These are phyloP conservation scores for Brachyrhaphis roseni DNA, from an alignment of 2,797 vertebrate species.

Conservation along the genomic window DNA sequence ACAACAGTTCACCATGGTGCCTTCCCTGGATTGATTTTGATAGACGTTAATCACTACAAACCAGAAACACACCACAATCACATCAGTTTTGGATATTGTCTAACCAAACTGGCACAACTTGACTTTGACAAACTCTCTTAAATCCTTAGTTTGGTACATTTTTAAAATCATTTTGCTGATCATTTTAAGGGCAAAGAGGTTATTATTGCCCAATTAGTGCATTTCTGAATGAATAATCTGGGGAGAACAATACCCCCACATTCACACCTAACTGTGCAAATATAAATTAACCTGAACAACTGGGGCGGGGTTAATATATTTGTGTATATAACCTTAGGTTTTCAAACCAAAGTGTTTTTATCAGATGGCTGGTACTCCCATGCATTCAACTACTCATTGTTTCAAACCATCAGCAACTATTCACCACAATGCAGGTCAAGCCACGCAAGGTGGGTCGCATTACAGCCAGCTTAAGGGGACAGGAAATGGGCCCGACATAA, in stretches of 20 bases:
- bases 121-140: not conserved
- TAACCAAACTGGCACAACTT: not conserved
- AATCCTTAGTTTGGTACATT: not conserved
- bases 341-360: constrained; percentile 17
- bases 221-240: not conserved
- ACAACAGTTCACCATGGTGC: not conserved
- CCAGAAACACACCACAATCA: not conserved
- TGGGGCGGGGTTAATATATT: not conserved
- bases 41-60: not conserved
- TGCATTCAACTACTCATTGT: constrained; percentile 59
- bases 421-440: constrained; percentile 67
- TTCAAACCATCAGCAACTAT: constrained; percentile 44
- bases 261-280: not conserved
- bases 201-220: not conserved
- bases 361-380: constrained; percentile 22
- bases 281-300: not conserved
- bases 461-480: constrained; percentile 67
- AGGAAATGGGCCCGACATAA: constrained; percentile 81
- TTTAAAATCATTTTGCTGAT: not conserved
- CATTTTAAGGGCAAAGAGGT: not conserved
- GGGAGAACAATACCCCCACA: not conserved
- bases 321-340: constrained; percentile 12
- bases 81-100: not conserved
- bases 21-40: not conserved
- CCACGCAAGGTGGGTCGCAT: constrained; percentile 60